Base-by-base conservation (phyloP, 1,140 invertebrate genomes). In the Pseudomyrmex gracilis region DNA sequence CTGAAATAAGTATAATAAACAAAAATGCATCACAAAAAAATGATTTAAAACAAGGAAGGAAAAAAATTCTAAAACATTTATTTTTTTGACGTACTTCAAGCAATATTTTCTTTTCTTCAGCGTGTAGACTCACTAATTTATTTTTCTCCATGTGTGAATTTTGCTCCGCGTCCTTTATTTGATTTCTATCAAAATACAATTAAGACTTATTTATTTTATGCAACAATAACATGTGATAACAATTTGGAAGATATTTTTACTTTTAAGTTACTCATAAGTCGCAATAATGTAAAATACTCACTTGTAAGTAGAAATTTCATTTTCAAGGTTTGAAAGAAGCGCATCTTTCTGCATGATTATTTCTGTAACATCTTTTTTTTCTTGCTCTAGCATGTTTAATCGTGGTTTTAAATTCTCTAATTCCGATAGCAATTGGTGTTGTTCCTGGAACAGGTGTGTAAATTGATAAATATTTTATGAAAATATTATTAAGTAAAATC, bases 71-170 rank as follows among this genome's bases (percentile, higher is more conserved):
- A n/a, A 1, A 64, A 34, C 34, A 34, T 34, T 5, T 63, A 15
- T 74, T 3, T 20, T 1, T 13, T 53, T 60, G 43, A 76, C 0
- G 4, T 13, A 89, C 88, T 43, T 89, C 71, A 0, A 82, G 24
- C 47, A 89, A 55, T 34, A 74, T 68, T 58, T 63, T 49, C 12
- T 74, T 87, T 73, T 89, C 88, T 82, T 84, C 71, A 8, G 49
- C 22, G n/a, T 89, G 24, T 34, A 43, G 1, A 2, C 9, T 61
- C 0, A 20, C 2, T 43, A 86, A 73, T 49, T 60, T 17, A 70
- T 82, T 73, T 60, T 82, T 85, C 45, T 89, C 49, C 88, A 82
- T 4, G 15, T 47, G 67, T 22, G 12, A 9, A 83, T 67, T 47
- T 82, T 61, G 66, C 20, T 84, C 61, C 1, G 66, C 1, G 9